A percentile compares a stretch with the other conserved stretches of the same genome.
These are phyloP conservation scores for Diplosoma virens DNA, from an alignment of 23 tunicate genomes.

Conservation along the genomic window DNA sequence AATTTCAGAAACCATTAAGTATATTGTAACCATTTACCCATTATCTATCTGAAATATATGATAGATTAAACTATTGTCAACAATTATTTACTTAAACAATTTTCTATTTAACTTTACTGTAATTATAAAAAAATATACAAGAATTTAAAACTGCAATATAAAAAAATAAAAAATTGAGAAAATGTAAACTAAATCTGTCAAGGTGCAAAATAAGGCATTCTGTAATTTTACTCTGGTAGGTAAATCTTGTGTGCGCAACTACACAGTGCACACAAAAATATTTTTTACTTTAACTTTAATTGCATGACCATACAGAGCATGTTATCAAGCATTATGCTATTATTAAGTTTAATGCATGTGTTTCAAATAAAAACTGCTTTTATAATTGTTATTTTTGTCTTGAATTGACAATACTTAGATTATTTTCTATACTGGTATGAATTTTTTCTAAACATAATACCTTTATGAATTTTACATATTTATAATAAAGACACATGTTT, in stretches of 20 bases:
- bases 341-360: not conserved
- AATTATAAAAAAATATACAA: too few relatives aligned
- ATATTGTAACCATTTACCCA: too few relatives aligned
- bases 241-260: not conserved
- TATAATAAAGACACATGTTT: not conserved
- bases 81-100: too few relatives aligned
- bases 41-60: too few relatives aligned
- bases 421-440: not conserved
- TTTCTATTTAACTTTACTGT: too few relatives aligned
- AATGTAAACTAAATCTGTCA: not conserved
- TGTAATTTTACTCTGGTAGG: not conserved
- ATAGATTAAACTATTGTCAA: too few relatives aligned
- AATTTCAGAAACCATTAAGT: too few relatives aligned
- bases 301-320: not conserved
- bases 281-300: not conserved
- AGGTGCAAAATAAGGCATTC: not conserved
- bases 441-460: not conserved
- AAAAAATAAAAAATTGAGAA: not conserved
- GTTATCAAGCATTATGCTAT: not conserved
- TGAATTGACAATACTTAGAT: not conserved
- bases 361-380: not conserved
- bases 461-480: not conserved
- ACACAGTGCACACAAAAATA: not conserved
- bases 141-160: too few relatives aligned
- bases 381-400: not conserved